Evolutionary conservation across 2,113 vertebrate genomes (phyloP).

Genomic region (Manacus vitellinus): DNA sequence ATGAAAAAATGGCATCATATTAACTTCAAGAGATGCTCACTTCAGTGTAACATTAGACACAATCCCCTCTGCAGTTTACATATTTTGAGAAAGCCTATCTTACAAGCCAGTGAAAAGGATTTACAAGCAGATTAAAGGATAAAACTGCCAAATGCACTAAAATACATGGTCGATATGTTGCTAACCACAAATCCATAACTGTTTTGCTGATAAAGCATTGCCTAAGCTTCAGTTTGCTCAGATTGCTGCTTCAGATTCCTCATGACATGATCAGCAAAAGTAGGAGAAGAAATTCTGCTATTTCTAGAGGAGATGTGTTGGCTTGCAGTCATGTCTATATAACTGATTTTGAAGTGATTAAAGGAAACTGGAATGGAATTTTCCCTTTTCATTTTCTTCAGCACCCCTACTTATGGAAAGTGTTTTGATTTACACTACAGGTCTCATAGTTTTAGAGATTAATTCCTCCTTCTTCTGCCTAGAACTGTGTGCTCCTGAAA

Average conservation of each 20-base stretch:
- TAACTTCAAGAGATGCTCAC: not conserved
- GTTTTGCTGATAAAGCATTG: constrained; percentile 40
- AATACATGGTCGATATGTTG: not conserved
- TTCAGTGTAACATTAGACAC: not conserved
- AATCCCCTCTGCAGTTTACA: not conserved
- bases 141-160: not conserved
- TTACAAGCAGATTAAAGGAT: constrained; percentile 60
- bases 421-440: not conserved
- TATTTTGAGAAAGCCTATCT: not conserved
- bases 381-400: not conserved
- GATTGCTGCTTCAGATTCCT: not conserved
- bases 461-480: not conserved
- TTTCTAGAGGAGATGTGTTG: not conserved
- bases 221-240: not conserved
- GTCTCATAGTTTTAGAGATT: not conserved
- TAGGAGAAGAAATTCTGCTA: not conserved
- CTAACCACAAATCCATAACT: constrained; percentile 48
- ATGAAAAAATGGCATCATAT: not conserved
- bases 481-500: not conserved
- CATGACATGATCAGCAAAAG: not conserved
- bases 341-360: not conserved
- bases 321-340: not conserved
- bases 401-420: not conserved
- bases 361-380: not conserved
- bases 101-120: not conserved